Evolutionary conservation across 1,140 invertebrate species (phyloP), one percentile per base, ranked within the genome.

Genomic region (Orius laevigatus): DNA sequence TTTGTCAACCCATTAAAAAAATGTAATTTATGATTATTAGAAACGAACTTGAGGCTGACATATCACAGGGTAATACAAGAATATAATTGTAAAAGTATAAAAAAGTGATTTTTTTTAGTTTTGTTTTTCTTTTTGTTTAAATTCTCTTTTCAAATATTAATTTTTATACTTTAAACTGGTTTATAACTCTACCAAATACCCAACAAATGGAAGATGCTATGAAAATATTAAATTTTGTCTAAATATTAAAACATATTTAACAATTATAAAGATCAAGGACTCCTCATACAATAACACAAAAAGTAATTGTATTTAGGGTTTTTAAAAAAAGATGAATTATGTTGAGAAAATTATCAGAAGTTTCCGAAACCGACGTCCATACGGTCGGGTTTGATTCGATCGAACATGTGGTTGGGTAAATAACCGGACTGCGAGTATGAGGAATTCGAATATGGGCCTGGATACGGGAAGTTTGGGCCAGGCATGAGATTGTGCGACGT

Each of bases 391-490:
- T 66, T 66, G 48, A 65, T 62, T 35, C 64, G 55, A 47, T 65
- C 65, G 45, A 64, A 57, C 52, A 65, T 56, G 50, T 63, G 62
- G 49, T 58, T 63, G 45, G 67, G 66, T 8, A 68, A 63, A 51
- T 68, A 68, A 46, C 64, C 62, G 48, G 66, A 46, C 46, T 68
- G 66, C 45, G 66, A 64, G 56, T 68, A 66, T 51, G 63, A 60
- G 15, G 66, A 63, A 46, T 62, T 60, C 18, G 59, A 57, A 46
- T 66, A 66, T 5, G 64, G 62, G 12, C 61, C 59, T 10, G 63
- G 61, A 54, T 72, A 72, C 5, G 69, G 68, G 59, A 71, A 72
- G 52, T 70, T 70, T 14, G 70, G 70, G 54, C 66, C 68, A 47
- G 70, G 70, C 55, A 72, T 62, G 49, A 72, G 62, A 52, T 66